Evolutionary conservation across 2,797 vertebrate species (phyloP).

Genomic region (Hapalemur alaotrensis): DNA sequence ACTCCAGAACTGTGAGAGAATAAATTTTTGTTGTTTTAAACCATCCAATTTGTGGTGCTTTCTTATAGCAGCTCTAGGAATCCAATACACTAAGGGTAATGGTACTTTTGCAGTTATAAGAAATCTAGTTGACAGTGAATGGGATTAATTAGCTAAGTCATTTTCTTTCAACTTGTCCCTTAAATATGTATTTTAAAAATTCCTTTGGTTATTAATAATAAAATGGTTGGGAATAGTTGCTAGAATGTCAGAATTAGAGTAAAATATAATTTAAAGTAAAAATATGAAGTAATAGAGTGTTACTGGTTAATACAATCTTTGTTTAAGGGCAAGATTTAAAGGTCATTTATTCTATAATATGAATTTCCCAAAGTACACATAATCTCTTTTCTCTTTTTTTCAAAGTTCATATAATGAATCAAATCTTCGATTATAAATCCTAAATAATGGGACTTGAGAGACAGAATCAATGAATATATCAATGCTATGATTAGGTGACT

Average conservation of each 20-base stretch:
- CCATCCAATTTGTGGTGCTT: background rate
- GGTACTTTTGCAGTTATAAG: background rate
- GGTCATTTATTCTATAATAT: background rate
- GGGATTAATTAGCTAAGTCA: background rate
- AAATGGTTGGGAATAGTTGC: background rate
- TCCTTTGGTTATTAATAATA: background rate
- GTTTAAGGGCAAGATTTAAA: background rate
- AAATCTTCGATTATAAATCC: background rate
- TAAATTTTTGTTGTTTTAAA: background rate
- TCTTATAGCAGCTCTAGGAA: background rate
- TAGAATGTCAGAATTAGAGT: background rate
- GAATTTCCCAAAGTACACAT: background rate
- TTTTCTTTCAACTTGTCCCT: background rate
- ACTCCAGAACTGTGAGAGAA: background rate
- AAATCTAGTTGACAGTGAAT: background rate
- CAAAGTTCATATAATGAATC: background rate
- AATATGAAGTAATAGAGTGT: background rate
- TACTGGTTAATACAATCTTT: background rate
- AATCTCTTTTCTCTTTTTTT: background rate
- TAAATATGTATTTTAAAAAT: background rate
- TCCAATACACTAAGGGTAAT: background rate
- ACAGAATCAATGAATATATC: background rate
- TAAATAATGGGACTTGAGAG: background rate
- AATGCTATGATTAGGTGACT: background rate
- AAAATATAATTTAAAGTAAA: background rate